These are phyloP conservation scores for Argynnis bischoffii DNA, from an alignment of 2,888 invertebrate genomes.

Conservation along the genomic window DNA sequence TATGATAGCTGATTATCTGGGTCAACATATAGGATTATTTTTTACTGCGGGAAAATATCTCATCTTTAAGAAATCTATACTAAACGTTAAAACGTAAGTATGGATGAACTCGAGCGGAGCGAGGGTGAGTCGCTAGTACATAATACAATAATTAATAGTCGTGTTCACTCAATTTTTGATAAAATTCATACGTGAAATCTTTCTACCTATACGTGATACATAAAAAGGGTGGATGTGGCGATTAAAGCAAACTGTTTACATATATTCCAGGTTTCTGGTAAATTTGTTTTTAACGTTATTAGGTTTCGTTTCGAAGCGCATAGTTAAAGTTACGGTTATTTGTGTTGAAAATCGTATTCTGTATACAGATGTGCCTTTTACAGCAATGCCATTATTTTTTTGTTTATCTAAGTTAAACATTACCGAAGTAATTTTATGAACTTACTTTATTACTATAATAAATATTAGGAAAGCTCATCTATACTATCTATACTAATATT, in stretches of 20 bases:
- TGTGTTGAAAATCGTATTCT: slow-evolving; percentile 13
- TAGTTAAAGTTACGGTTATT: slow-evolving; percentile 32
- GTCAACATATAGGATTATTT: no score
- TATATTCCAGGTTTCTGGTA: slow-evolving; percentile 30
- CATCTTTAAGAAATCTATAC: no score
- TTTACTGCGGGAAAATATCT: no score
- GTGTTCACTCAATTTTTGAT: no score
- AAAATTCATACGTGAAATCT: not conserved
- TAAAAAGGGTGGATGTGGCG: not conserved
- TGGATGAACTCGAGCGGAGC: no score
- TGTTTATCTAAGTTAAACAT: slow-evolving; percentile 4
- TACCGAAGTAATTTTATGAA: not conserved
- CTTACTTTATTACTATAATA: not conserved
- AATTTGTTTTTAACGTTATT: slow-evolving; percentile 41
- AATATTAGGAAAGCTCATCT: not conserved
- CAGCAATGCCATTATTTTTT: slow-evolving; percentile 13
- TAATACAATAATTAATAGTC: no score
- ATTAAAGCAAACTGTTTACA: slow-evolving; percentile 21
- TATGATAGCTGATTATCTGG: no score
- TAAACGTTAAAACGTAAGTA: no score
- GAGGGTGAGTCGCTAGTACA: no score
- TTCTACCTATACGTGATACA: not conserved
- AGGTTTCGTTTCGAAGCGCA: slow-evolving; percentile 28
- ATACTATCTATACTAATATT: no score
- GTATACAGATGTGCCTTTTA: slow-evolving; percentile 10